phyloP scores from a whole-genome alignment of 2,113 vertebrate species.

The Casuarius casuarius region DNA sequence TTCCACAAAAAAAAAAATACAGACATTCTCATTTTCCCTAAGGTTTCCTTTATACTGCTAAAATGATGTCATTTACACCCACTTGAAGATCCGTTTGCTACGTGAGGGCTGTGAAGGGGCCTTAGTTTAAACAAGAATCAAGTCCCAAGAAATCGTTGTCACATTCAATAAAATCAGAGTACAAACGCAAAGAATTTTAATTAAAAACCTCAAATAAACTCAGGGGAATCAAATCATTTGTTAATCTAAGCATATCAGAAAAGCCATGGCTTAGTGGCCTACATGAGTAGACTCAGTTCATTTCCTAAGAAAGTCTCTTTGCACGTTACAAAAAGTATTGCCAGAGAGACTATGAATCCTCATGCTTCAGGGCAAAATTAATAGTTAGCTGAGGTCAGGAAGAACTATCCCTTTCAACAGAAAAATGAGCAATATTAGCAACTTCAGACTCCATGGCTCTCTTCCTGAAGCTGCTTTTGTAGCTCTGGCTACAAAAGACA shows the following conservation, averaged over 20 bases:
- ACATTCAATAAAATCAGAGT: conserved; percentile 54
- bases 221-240: conserved; percentile 60
- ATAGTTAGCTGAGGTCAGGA: not conserved
- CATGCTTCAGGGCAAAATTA: not conserved
- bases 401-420: not conserved
- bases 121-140: conserved; percentile 23
- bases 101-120: not conserved
- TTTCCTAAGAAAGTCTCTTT: not conserved
- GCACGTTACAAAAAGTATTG: not conserved
- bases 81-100: not conserved
- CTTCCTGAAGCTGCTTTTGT: not conserved
- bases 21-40: not conserved
- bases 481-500: not conserved
- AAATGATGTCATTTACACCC: conserved; percentile 3
- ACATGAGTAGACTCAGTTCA: not conserved
- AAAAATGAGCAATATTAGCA: not conserved
- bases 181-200: conserved; percentile 45
- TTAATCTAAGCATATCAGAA: conserved; percentile 64
- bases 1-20: conserved; percentile 24
- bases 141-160: conserved; percentile 61
- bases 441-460: not conserved
- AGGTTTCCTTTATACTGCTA: not conserved
- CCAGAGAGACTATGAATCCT: not conserved
- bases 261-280: conserved; percentile 7
- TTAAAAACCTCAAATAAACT: conserved; percentile 52